Evolutionary conservation across 2,113 vertebrate species (phyloP), one percentile per base, ranked within the genome.

Genomic region (Apistogramma diplotaenia): DNA sequence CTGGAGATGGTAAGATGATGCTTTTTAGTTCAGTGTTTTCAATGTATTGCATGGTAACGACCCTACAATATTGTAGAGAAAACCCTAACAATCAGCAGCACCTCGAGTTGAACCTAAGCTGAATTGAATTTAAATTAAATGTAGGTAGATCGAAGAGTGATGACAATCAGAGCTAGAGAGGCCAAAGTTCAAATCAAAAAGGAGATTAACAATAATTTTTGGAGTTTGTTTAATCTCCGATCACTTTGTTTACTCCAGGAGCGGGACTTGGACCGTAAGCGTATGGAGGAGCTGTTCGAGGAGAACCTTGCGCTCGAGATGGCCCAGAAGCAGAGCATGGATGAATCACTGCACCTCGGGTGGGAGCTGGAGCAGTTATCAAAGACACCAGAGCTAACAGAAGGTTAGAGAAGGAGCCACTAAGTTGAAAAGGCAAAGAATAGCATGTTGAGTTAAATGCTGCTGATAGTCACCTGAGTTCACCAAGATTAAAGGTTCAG

Each of bases 291-390:
- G 89, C 94, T 99, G 78, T 88, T 99, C 95, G 98, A 99, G 94
- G 98, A 99, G 95, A 99, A 99, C 84, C 96, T 99, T 90, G 95
- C 96, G 56, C 93, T 99, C 13, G 98, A 98, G 94, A 96, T 99
- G 97, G 98, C 98, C 72, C 98, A 99, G 95, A 99, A 99, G 71
- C 98, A 99, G 91, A 99, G 98, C 87, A 99, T 99, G 98, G 98
- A 99, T 75, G 98, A 99, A 89, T 99, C 98, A 2, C 91, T 99
- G 85, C 98, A 99, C 91, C 96, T 99, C 76, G 98, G 98, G 88
- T 99, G 98, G 98, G 98, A 99, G 81, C 94, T 99, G 76, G 98
- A 99, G 83, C 98, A 99, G 85, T 96, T 99, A 10, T 97, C 97
- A 60, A 99, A 97, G 93, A 97, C 97, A 29, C 97, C 97, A 35